phyloP scores from a whole-genome alignment of 2,888 invertebrate genomes.

The Parasteatoda lunata region DNA sequence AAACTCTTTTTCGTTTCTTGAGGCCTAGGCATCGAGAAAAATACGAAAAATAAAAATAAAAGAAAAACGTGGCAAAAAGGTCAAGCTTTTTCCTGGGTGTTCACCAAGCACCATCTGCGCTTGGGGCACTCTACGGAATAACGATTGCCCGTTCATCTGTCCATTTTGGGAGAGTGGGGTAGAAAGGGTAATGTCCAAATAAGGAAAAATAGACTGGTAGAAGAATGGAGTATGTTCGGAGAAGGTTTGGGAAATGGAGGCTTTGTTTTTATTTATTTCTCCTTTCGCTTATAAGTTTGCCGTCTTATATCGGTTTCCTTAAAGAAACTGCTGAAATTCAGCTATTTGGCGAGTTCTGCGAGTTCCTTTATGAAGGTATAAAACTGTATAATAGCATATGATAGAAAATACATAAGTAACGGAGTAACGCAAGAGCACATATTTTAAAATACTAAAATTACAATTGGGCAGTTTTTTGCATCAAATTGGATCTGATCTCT shows the following conservation, averaged over 20 bases:
- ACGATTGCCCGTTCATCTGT: conserved; percentile 40
- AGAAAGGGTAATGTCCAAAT: background rate
- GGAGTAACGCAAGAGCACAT: no score
- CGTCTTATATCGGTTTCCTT: background rate
- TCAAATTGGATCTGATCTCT: no score
- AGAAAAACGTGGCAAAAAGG: conserved; percentile 15
- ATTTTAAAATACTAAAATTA: no score
- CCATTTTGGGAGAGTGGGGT: conserved; percentile 13
- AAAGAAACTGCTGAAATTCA: no score
- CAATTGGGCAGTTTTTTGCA: no score
- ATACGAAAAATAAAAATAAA: background rate
- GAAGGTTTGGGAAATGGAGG: background rate
- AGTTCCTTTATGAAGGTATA: no score
- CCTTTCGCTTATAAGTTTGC: background rate
- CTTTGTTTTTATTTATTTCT: conserved; percentile 1
- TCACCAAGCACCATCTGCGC: conserved; percentile 30
- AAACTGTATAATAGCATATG: no score
- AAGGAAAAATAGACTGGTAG: background rate
- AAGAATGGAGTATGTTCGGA: background rate
- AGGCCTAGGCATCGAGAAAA: background rate
- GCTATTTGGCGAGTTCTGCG: no score
- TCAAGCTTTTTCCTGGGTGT: conserved; percentile 31
- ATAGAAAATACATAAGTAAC: no score
- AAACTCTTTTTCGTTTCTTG: conserved; percentile 22
- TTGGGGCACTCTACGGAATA: conserved; percentile 23